A percentile compares a stretch with the other conserved stretches of the same genome.
Conservation (phyloP, 2,113 vertebrate species). For the Elephantulus edwardii region DNA sequence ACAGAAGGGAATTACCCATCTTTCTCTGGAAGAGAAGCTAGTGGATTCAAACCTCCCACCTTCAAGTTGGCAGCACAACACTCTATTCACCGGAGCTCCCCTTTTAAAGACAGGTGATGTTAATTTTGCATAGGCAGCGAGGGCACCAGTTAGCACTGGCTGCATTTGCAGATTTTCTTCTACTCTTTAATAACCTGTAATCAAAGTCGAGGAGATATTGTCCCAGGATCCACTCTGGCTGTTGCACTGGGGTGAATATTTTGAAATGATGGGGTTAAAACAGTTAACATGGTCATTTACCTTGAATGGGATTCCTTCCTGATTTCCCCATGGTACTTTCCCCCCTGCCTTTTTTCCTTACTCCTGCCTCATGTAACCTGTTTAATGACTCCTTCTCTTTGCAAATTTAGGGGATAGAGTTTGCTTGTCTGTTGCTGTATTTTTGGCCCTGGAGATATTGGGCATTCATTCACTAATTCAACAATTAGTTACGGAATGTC, state of each 20-base stretch:
- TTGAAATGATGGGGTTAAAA: not conserved
- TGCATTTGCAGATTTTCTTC: not conserved
- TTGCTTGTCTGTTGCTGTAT: not conserved
- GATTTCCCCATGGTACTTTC: not conserved
- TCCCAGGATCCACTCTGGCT: not conserved
- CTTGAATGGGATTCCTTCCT: no score
- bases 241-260: not conserved
- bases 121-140: not conserved
- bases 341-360: not conserved
- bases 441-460: not conserved
- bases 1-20: no score
- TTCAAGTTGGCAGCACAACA: no score
- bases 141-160: no score
- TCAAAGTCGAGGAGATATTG: not conserved
- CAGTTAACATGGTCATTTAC: no score
- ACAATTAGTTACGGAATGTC: not conserved
- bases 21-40: no score
- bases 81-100: no score
- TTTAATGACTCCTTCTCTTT: constrained; percentile 6
- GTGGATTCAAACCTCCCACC: no score
- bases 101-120: not conserved
- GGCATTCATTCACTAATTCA: not conserved
- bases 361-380: not conserved
- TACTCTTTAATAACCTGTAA: not conserved
- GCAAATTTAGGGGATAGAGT: not conserved